Evolutionary conservation across 2,797 vertebrate genomes (phyloP).

Genomic region (Miichthys miiuy): DNA sequence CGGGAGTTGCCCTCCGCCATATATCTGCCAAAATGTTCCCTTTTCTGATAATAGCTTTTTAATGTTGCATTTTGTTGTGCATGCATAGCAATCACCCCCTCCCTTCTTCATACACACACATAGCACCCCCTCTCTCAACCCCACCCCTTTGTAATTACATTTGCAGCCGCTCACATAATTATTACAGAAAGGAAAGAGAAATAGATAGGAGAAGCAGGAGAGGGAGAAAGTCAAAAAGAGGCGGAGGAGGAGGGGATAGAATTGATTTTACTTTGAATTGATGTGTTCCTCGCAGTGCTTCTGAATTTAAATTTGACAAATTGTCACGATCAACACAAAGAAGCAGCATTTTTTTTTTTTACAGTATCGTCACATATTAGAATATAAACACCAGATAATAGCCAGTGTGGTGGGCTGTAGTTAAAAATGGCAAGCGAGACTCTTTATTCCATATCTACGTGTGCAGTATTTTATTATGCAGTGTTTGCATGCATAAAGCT

Average conservation of each 20-base stretch:
- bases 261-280: constrained; percentile 74
- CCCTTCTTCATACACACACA: neutral
- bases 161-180: constrained; percentile 75
- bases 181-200: constrained; percentile 75
- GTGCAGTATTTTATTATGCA: constrained; percentile 57
- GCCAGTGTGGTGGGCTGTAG: constrained; percentile 40
- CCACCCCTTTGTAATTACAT: constrained; percentile 81
- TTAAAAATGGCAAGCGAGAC: constrained; percentile 56
- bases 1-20: constrained; percentile 71
- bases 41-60: constrained; percentile 85
- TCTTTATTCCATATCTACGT: constrained; percentile 63
- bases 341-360: constrained; percentile 46
- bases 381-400: constrained; percentile 75
- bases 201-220: constrained; percentile 68
- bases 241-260: constrained; percentile 41
- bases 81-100: constrained; percentile 55
- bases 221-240: constrained; percentile 67
- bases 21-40: constrained; percentile 78
- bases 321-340: constrained; percentile 72
- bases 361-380: constrained; percentile 63
- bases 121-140: constrained; percentile 18
- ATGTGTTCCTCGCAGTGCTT: constrained; percentile 64
- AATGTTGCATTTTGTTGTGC: constrained; percentile 81
- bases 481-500: constrained; percentile 69
- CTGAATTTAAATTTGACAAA: constrained; percentile 75